These are phyloP conservation scores for Stegana nigrithorax DNA, from an alignment of 2,888 invertebrate genomes.

Conservation along the genomic window DNA sequence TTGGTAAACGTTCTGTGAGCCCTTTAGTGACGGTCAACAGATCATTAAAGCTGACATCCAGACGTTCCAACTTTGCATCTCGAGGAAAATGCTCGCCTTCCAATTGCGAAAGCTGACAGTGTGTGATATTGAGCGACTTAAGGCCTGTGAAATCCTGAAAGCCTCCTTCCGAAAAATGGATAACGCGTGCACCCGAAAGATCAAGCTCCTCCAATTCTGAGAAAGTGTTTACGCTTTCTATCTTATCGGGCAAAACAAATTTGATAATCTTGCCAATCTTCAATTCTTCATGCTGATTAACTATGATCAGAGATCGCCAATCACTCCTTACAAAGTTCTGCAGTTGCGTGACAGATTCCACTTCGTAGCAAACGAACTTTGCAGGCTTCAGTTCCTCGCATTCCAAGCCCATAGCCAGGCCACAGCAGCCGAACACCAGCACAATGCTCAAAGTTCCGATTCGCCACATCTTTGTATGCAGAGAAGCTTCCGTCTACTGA, in stretches of 20 bases:
- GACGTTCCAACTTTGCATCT: slow-evolving; percentile 35
- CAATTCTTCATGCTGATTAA: slow-evolving; percentile 39
- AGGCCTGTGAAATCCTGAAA: slow-evolving; percentile 48
- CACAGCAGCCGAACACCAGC: too few species aligned
- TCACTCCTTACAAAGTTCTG: slow-evolving; percentile 23
- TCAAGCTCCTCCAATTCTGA: slow-evolving; percentile 38
- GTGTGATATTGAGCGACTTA: slow-evolving; percentile 52
- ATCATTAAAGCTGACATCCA: slow-evolving; percentile 61
- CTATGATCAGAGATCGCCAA: slow-evolving; percentile 45
- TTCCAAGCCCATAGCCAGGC: too few species aligned
- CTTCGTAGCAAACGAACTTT: slow-evolving; percentile 41
- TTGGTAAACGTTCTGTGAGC: slow-evolving; percentile 40
- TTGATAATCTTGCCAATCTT: slow-evolving; percentile 19
- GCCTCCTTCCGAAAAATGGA: slow-evolving; percentile 44
- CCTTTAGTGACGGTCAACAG: slow-evolving; percentile 38
- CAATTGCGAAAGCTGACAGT: slow-evolving; percentile 45
- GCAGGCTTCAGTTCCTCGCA: slow-evolving; percentile 32
- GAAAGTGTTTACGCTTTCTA: not conserved
- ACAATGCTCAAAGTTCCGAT: too few species aligned
- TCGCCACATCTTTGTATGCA: too few species aligned
- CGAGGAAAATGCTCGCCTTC: slow-evolving; percentile 41
- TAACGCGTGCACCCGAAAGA: slow-evolving; percentile 50
- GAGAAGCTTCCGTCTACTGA: too few species aligned
- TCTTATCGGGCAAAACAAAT: not conserved
- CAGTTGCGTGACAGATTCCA: slow-evolving; percentile 41